A percentile compares a stretch with the other conserved stretches of the same genome.
phyloP scores from a whole-genome alignment of 2,888 invertebrate species.

The Heterodera filipjevi region DNA sequence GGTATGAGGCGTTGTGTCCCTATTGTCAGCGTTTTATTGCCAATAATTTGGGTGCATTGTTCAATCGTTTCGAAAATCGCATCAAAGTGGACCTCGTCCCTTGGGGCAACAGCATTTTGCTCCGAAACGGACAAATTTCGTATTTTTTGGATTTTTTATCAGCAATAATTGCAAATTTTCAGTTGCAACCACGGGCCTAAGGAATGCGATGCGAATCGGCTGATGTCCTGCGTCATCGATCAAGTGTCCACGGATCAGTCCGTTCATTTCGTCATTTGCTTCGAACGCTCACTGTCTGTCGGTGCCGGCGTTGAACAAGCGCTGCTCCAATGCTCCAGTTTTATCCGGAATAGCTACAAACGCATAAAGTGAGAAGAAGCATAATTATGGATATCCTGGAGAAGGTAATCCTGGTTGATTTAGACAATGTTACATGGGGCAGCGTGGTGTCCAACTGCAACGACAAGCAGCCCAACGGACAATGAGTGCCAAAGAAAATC shows the following conservation, averaged over 20 bases:
- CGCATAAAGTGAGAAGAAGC: slow-evolving; percentile 53
- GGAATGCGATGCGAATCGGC: slow-evolving; percentile 63
- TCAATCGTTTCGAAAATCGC: slow-evolving; percentile 55
- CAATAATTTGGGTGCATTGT: slow-evolving; percentile 59
- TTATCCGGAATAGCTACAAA: slow-evolving; percentile 57
- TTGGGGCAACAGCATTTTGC: slow-evolving; percentile 61
- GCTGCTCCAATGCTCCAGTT: slow-evolving; percentile 57
- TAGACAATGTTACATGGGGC: slow-evolving; percentile 59
- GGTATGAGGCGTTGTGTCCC: slow-evolving; percentile 62
- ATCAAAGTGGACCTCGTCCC: slow-evolving; percentile 61
- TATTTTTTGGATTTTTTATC: slow-evolving; percentile 12
- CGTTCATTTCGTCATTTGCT: slow-evolving; percentile 48
- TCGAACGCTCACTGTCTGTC: slow-evolving; percentile 39
- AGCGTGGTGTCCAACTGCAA: slow-evolving; percentile 59
- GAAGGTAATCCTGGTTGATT: background rate
- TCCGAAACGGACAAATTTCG: slow-evolving; percentile 47
- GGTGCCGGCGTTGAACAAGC: slow-evolving; percentile 51
- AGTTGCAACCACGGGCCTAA: slow-evolving; percentile 64
- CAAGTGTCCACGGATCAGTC: slow-evolving; percentile 55
- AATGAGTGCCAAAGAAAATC: slow-evolving; percentile 56
- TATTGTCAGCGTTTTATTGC: slow-evolving; percentile 64
- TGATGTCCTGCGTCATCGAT: slow-evolving; percentile 62
- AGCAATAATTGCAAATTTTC: slow-evolving; percentile 38
- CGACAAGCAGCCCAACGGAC: slow-evolving; percentile 63
- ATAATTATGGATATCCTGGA: background rate